These are phyloP conservation scores for Oscheius sp. DNA, from an alignment of 2,888 invertebrate species.

Conservation along the genomic window DNA sequence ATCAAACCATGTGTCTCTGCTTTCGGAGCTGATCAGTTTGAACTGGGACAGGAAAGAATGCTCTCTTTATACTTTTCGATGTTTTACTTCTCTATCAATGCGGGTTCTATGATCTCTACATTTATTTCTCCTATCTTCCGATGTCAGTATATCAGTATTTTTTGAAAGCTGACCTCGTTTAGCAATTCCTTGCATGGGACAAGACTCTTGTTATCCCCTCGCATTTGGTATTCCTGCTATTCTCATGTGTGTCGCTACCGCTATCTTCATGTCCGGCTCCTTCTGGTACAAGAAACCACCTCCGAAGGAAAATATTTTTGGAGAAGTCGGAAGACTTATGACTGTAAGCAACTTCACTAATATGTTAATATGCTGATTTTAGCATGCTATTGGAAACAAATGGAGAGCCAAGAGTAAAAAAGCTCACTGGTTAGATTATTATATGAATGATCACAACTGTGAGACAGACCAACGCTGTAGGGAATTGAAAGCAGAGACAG, in stretches of 20 bases:
- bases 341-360: conserved; percentile 76
- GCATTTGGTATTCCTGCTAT: conserved; percentile 90
- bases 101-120: conserved; percentile 87
- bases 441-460: conserved; percentile 59
- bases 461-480: conserved; percentile 44
- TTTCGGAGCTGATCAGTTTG: conserved; percentile 74
- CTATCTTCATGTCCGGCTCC: conserved; percentile 85
- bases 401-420: conserved; percentile 38
- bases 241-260: conserved; percentile 84
- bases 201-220: conserved; percentile 82
- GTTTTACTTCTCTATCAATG: conserved; percentile 92
- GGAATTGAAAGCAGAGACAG: conserved; percentile 41
- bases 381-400: conserved; percentile 61
- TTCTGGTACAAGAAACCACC: conserved; percentile 81
- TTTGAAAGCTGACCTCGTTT: conserved; percentile 13
- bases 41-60: conserved; percentile 76
- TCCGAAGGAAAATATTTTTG: conserved; percentile 85
- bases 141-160: conserved; percentile 7
- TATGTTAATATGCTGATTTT: conserved; percentile 3
- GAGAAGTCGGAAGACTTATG: conserved; percentile 82
- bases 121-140: conserved; percentile 80
- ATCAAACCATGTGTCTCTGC: conserved; percentile 74
- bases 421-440: conserved; percentile 64
- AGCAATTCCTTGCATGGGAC: conserved; percentile 62
- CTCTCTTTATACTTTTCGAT: conserved; percentile 89